Evolutionary conservation across 2,888 invertebrate species (phyloP).

Genomic region (Microplitis manilae): DNA sequence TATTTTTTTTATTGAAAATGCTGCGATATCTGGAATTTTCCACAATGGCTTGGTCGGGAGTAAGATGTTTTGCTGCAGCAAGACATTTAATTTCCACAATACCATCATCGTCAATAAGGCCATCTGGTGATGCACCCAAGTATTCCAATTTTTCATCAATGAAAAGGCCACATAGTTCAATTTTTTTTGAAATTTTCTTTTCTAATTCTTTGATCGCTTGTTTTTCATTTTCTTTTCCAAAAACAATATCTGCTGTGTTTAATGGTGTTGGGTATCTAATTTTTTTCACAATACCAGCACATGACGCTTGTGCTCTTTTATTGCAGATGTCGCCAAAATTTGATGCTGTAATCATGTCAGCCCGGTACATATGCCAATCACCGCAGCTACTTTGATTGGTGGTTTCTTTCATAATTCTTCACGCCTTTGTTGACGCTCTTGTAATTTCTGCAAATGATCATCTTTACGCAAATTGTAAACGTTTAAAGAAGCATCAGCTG

Average conservation of each 20-base stretch:
- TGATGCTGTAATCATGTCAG: conserved; percentile 47
- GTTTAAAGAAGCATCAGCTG: too few species aligned
- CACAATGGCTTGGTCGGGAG: conserved; percentile 31
- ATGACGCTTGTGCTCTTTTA: too few species aligned
- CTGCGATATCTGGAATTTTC: too few species aligned
- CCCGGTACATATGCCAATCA: conserved; percentile 44
- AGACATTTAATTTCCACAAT: conserved; percentile 55
- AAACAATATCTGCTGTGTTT: conserved; percentile 41
- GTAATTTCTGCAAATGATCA: too few species aligned
- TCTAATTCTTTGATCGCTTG: conserved; percentile 43
- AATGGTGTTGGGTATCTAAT: conserved; percentile 36
- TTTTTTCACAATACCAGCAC: too few species aligned
- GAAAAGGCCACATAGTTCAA: conserved; percentile 53
- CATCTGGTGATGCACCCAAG: conserved; percentile 54
- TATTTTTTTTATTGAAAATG: too few species aligned
- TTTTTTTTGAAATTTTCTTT: conserved; percentile 33
- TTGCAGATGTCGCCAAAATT: conserved; percentile 47
- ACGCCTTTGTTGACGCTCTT: conserved; percentile 36
- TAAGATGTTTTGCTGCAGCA: conserved; percentile 40
- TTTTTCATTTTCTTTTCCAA: conserved; percentile 47
- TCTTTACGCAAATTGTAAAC: too few species aligned
- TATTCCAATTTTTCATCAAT: conserved; percentile 49
- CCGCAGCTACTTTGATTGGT: conserved; percentile 36
- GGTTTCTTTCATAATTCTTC: conserved; percentile 44
- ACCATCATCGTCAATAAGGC: conserved; percentile 48